A percentile compares a stretch with the other conserved stretches of the same genome.
phyloP scores from a whole-genome alignment of 2,888 invertebrate species.

The Itoplectis maculator region DNA sequence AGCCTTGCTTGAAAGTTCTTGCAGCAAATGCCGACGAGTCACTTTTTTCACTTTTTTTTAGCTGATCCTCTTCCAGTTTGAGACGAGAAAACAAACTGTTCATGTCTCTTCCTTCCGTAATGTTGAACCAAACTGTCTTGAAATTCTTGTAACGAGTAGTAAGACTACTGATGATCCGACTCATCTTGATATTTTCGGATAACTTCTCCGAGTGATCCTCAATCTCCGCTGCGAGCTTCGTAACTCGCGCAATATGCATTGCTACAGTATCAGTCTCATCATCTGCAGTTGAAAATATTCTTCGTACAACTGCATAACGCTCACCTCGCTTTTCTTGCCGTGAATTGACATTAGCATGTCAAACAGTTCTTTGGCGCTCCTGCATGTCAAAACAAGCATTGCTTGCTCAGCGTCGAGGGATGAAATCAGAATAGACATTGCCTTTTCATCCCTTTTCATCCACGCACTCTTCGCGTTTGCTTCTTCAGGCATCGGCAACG shows the following conservation, averaged over 20 bases:
- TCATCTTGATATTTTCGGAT: constrained; percentile 58
- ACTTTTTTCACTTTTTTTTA: constrained; percentile 19
- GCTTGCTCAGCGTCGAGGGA: constrained; percentile 26
- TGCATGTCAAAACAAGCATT: neutral
- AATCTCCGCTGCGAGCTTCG: constrained; percentile 35
- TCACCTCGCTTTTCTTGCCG: constrained; percentile 49
- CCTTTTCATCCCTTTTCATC: constrained; percentile 34
- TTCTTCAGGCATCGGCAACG: neutral
- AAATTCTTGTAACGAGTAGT: constrained; percentile 43
- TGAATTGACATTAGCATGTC: constrained; percentile 12
- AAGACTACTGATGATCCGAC: constrained; percentile 44
- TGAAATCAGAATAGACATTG: constrained; percentile 31
- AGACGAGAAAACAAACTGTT: constrained; percentile 34
- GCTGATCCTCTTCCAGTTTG: constrained; percentile 38
- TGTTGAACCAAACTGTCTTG: constrained; percentile 57
- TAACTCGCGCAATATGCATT: constrained; percentile 26
- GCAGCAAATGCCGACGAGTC: constrained; percentile 5
- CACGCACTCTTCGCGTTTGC: neutral
- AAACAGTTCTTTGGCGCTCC: constrained; percentile 36
- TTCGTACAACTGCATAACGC: constrained; percentile 41
- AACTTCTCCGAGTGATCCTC: constrained; percentile 56
- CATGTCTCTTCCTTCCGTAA: constrained; percentile 46
- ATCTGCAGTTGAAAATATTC: constrained; percentile 52
- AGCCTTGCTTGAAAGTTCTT: neutral
- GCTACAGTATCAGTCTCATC: constrained; percentile 39